Conservation (phyloP, 1,140 invertebrate species). For the Diachasma alloeum region DNA sequence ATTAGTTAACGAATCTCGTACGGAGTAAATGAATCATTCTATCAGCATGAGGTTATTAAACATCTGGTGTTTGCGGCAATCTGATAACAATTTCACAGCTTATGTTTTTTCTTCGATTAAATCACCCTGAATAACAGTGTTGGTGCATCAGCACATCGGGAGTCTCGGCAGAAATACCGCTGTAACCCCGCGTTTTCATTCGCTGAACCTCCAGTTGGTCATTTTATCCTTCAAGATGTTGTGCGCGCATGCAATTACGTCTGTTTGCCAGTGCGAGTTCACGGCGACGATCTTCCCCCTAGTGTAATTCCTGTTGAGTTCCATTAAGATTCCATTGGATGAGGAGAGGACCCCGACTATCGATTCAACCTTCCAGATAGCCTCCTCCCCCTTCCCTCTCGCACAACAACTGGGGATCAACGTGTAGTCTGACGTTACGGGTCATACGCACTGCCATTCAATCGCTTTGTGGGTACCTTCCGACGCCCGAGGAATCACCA, state of each 20-base stretch:
- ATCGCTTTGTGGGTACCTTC: neutral
- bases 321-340: slow-evolving; percentile 49
- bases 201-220: too few species aligned
- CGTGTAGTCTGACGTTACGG: neutral
- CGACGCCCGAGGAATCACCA: neutral
- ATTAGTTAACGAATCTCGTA: too few species aligned
- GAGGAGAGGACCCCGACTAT: slow-evolving; percentile 26
- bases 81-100: slow-evolving; percentile 45
- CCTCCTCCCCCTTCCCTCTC: neutral
- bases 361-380: slow-evolving; percentile 40
- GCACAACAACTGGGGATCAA: neutral
- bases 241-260: slow-evolving; percentile 43
- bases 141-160: neutral
- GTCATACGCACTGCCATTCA: neutral
- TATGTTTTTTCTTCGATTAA: slow-evolving; percentile 39
- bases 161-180: neutral
- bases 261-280: slow-evolving; percentile 37
- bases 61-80: slow-evolving; percentile 21
- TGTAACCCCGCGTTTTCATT: too few species aligned
- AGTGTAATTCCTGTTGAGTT: slow-evolving; percentile 38
- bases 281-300: slow-evolving; percentile 11
- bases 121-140: slow-evolving; percentile 39
- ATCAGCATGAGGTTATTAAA: slow-evolving; percentile 24
- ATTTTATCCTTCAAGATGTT: slow-evolving; percentile 9
- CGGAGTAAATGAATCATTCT: too few species aligned